These are phyloP conservation scores for Drosophila baimaii DNA, from an alignment of 1,140 invertebrate genomes.

Conservation along the genomic window DNA sequence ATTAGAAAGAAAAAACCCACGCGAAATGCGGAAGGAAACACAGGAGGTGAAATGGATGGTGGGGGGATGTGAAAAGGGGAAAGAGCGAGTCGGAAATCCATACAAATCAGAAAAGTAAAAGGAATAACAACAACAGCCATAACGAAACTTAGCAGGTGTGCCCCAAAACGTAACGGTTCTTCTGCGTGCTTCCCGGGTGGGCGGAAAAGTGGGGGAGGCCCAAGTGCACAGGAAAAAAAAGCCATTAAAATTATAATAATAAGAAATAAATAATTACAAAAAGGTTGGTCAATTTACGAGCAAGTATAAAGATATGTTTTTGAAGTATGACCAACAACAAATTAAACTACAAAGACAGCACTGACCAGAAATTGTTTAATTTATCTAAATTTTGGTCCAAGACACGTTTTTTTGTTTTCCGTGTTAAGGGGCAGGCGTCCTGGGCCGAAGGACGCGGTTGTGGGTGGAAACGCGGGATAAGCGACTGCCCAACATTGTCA, in stretches of 20 bases:
- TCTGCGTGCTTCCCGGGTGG: constrained; percentile 5
- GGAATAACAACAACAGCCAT: constrained; percentile 40
- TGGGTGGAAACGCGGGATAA: constrained; percentile 37
- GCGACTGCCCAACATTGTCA: constrained; percentile 51
- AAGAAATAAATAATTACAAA: too few species aligned
- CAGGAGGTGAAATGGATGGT: not conserved
- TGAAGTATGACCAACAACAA: too few species aligned
- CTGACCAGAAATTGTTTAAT: not conserved
- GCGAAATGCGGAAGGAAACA: constrained; percentile 7
- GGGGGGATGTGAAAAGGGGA: not conserved
- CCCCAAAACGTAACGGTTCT: constrained; percentile 24
- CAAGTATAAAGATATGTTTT: too few species aligned
- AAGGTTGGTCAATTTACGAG: too few species aligned
- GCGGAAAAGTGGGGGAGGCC: not conserved
- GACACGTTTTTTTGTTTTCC: too few species aligned
- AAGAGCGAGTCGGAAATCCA: constrained; percentile 50
- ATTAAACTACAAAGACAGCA: too few species aligned
- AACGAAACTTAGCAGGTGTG: constrained; percentile 56
- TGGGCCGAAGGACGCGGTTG: not conserved
- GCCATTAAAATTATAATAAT: too few species aligned
- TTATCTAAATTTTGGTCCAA: not conserved
- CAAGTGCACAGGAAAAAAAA: not conserved
- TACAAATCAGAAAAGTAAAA: constrained; percentile 61
- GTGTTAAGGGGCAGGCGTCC: not conserved
- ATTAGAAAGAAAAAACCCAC: constrained; percentile 40